These are phyloP conservation scores for Labeo rohita DNA, from an alignment of 2,113 vertebrate genomes.

Conservation along the genomic window DNA sequence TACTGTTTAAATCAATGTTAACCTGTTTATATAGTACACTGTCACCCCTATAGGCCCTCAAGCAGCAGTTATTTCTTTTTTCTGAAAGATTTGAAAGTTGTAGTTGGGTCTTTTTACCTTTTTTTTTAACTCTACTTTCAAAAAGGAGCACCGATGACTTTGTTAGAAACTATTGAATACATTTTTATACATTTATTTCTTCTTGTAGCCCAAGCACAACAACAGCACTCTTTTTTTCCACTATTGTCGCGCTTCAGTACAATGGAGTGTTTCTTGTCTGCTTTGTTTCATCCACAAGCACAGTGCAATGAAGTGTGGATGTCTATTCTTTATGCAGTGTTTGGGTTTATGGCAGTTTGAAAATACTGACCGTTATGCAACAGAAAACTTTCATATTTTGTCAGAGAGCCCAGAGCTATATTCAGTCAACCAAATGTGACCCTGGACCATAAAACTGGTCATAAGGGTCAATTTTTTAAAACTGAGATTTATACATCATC, in stretches of 20 bases:
- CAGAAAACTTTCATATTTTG: neutral
- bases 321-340: slow-evolving; percentile 15
- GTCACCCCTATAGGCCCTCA: neutral
- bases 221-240: neutral
- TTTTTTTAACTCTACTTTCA: neutral
- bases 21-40: neutral
- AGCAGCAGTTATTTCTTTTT: neutral
- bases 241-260: slow-evolving; percentile 6
- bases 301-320: neutral
- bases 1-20: neutral
- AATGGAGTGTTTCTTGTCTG: slow-evolving; percentile 40
- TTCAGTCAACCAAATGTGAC: neutral
- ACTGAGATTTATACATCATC: too few relatives aligned
- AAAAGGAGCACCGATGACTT: neutral
- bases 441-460: too few relatives aligned
- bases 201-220: neutral
- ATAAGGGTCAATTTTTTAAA: too few relatives aligned
- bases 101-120: neutral
- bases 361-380: neutral
- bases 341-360: neutral
- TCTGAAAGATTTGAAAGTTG: neutral
- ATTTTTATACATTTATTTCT: too few relatives aligned
- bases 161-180: neutral
- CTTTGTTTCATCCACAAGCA: slow-evolving; percentile 33
- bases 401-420: neutral